These are phyloP conservation scores for Aromia moschata DNA, from an alignment of 2,888 invertebrate species.

Conservation along the genomic window DNA sequence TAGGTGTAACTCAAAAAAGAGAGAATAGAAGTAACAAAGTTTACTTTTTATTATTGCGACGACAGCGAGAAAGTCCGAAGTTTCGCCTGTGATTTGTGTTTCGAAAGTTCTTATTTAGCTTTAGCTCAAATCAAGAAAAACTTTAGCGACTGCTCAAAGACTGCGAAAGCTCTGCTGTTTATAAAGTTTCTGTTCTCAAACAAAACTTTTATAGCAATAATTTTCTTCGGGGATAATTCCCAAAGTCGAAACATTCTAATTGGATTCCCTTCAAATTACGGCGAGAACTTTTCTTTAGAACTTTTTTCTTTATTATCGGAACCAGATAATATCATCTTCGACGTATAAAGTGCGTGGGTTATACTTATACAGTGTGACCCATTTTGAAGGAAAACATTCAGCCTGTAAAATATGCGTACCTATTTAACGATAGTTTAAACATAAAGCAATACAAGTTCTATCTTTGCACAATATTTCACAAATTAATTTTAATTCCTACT, in stretches of 20 bases:
- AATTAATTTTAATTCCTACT: no score
- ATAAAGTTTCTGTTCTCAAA: slow-evolving; percentile 37
- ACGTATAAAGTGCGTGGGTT: background rate
- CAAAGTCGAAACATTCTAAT: slow-evolving; percentile 49
- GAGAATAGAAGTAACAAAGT: slow-evolving; percentile 17
- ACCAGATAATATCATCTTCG: slow-evolving; percentile 10
- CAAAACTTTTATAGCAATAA: slow-evolving; percentile 49
- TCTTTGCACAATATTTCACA: no score
- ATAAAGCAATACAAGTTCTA: no score
- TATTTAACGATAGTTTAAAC: no score
- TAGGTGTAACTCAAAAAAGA: slow-evolving; percentile 16
- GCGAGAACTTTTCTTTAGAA: slow-evolving; percentile 29
- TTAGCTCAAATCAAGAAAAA: slow-evolving; percentile 23
- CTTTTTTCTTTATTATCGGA: slow-evolving; percentile 33
- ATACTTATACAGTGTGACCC: background rate
- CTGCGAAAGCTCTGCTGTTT: slow-evolving; percentile 31
- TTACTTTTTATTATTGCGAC: slow-evolving; percentile 29
- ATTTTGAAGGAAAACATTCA: no score
- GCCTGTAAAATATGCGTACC: no score
- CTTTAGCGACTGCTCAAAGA: slow-evolving; percentile 28
- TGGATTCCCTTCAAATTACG: slow-evolving; percentile 46
- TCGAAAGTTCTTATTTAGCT: slow-evolving; percentile 22
- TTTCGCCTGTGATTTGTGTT: slow-evolving; percentile 31
- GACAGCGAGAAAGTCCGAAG: slow-evolving; percentile 27
- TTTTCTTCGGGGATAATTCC: slow-evolving; percentile 49